Conservation (phyloP, 2,113 vertebrate genomes). For the Gopherus flavomarginatus region DNA sequence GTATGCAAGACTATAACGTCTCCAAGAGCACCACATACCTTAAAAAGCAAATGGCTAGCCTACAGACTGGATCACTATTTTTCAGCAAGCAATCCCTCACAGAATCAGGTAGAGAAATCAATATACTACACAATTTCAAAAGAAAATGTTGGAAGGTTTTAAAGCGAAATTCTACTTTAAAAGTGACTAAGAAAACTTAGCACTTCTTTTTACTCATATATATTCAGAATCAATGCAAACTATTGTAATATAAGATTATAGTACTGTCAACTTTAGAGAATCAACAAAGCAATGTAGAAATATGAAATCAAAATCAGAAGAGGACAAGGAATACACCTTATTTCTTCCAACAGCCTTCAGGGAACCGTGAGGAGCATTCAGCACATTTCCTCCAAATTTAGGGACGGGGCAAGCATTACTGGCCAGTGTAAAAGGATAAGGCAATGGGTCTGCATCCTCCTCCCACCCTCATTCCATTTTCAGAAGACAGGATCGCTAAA, state of each 20-base stretch:
- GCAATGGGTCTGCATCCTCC: background rate
- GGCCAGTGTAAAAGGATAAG: background rate
- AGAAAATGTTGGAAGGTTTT: background rate
- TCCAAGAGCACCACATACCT: background rate
- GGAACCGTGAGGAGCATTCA: background rate
- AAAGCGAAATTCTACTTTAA: background rate
- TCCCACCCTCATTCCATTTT: background rate
- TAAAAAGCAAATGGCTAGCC: background rate
- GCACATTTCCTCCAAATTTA: background rate
- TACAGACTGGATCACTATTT: background rate
- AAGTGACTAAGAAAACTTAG: background rate
- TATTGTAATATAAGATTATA: background rate
- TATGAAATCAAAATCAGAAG: background rate
- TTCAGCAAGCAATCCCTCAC: background rate
- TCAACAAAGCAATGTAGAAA: background rate
- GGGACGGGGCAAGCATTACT: background rate
- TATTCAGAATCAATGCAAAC: background rate
- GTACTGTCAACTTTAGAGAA: background rate
- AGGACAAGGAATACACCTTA: background rate
- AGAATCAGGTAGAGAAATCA: background rate
- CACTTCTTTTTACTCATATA: background rate
- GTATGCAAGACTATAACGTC: background rate
- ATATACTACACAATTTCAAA: background rate
- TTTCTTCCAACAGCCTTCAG: background rate
- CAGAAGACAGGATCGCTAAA: background rate